Base-by-base conservation (phyloP, 2,113 vertebrate species). In the Oostethus manadensis region DNA sequence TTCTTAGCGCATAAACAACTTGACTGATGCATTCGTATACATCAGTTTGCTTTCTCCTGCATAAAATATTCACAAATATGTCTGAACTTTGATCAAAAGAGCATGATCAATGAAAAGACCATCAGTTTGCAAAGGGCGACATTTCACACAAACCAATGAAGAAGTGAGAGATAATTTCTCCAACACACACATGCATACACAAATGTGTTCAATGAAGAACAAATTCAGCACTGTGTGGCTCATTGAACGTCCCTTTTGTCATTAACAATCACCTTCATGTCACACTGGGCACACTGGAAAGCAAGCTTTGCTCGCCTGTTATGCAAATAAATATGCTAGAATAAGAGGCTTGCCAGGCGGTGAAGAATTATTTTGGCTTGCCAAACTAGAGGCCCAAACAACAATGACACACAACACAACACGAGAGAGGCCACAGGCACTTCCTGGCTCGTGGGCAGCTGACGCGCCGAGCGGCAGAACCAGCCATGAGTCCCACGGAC, bases 11-110 rank as follows among this genome's bases (percentile, higher is more conserved):
- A 68, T 77, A 83, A 79, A 80, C 74, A 81, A 59, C 70, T 70
- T 75, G 73, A 84, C 81, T 78, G 75, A 83, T 80, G 58, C 69
- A 69, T 77, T 64, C n/a, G 55, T 73, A 84, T 84, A 77, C 69
- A 82, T 78, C 38, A 42, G 38, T 7, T 60, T 10, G 50, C 48
- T 29, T 21, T 55, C 47, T 40, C 40, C 50, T 3, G 60, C 29
- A 23, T 42, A 42, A 42, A 14, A 14, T 42, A 42, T 42, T 11
- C 13, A 14, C 1, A 42, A 42, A 13, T 46, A 55, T 29, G 10
- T 65, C 58, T 29, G 43, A 61, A 70, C 55, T 17, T 60, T 61
- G 73, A 82, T 74, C 77, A 77, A 64, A 76, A 26, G 64, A 73
- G 62, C 33, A 65, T 63, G 48, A 71, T 58, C 56, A 49, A 48